These are phyloP conservation scores for Macrobrachium nipponense DNA, from an alignment of 1,140 invertebrate species.

Conservation along the genomic window DNA sequence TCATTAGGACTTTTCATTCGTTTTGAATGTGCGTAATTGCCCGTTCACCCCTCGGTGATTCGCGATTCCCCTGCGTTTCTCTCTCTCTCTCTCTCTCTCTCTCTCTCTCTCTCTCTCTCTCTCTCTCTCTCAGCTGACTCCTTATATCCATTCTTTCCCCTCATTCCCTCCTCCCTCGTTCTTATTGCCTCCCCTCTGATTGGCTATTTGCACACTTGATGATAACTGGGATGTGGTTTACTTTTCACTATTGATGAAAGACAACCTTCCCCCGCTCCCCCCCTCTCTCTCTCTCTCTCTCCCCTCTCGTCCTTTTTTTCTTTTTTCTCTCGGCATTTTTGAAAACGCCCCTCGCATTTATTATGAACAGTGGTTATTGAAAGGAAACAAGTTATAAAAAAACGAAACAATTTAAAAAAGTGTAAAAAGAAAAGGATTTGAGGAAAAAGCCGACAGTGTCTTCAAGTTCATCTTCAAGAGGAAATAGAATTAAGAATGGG, in stretches of 20 bases:
- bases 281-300: neutral
- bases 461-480: too few species aligned
- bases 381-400: too few species aligned
- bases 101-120: neutral
- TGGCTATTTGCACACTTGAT: slow-evolving; percentile 43
- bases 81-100: neutral
- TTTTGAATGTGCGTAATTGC: neutral
- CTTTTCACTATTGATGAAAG: slow-evolving; percentile 32
- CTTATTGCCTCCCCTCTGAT: neutral
- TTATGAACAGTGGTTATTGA: too few species aligned
- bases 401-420: too few species aligned
- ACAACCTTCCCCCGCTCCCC: neutral
- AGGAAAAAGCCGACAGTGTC: too few species aligned
- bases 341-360: too few species aligned
- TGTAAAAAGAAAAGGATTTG: too few species aligned
- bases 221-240: slow-evolving; percentile 8
- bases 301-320: neutral
- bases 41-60: neutral
- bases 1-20: neutral
- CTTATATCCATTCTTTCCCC: too few species aligned
- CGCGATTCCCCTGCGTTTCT: neutral
- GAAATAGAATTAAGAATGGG: too few species aligned
- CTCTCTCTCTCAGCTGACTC: neutral
- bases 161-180: neutral
- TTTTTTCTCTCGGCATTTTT: too few species aligned